A percentile compares a stretch with the other conserved stretches of the same genome.
Evolutionary conservation across 1,140 invertebrate species (phyloP).

Genomic region (Procambarus clarkii): DNA sequence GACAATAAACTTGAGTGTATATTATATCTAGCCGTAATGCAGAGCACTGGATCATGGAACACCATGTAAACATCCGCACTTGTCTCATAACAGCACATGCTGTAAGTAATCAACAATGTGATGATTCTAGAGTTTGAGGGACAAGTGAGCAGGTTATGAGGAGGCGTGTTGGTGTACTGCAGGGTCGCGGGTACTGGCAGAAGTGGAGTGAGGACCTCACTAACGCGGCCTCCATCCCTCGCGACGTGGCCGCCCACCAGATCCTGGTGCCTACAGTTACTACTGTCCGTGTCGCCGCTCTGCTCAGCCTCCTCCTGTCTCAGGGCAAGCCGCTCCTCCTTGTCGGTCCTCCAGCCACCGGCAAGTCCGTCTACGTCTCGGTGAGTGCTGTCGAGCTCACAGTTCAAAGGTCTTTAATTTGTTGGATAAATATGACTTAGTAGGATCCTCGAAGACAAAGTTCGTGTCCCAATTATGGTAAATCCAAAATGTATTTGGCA

Average conservation of each 20-base stretch:
- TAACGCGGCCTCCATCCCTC: conserved; percentile 86
- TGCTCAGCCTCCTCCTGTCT: conserved; percentile 83
- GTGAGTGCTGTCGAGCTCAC: conserved; percentile 74
- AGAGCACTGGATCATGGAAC: too few species aligned
- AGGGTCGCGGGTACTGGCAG: conserved; percentile 84
- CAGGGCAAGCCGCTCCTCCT: conserved; percentile 79
- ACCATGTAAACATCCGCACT: too few species aligned
- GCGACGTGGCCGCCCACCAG: conserved; percentile 94
- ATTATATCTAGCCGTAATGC: too few species aligned
- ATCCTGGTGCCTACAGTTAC: conserved; percentile 95
- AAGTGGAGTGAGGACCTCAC: conserved; percentile 91
- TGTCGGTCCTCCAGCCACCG: conserved; percentile 94
- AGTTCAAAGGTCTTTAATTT: neutral
- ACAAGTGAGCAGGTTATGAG: too few species aligned
- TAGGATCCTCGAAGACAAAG: too few species aligned
- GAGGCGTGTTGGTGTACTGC: neutral
- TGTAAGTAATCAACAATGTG: too few species aligned
- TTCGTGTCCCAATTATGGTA: too few species aligned
- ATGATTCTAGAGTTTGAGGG: too few species aligned
- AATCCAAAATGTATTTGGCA: too few species aligned
- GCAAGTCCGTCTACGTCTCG: conserved; percentile 89
- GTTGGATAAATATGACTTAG: too few species aligned
- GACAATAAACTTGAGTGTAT: too few species aligned
- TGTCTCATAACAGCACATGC: too few species aligned
- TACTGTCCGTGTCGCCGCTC: conserved; percentile 86